These are phyloP conservation scores for Drosophila willistoni DNA, from an alignment of 1,140 invertebrate genomes.

Conservation along the genomic window DNA sequence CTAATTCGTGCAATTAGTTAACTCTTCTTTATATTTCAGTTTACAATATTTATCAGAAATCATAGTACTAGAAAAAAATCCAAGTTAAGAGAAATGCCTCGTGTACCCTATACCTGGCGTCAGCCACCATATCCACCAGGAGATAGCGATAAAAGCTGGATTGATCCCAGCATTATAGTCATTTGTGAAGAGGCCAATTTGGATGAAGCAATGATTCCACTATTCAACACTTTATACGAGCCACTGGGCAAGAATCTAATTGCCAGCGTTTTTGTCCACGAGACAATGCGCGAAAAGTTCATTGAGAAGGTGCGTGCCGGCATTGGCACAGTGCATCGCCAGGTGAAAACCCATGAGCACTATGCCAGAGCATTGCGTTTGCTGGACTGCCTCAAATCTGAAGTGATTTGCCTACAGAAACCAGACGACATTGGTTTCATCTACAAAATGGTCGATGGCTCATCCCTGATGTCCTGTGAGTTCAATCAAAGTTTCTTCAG, in stretches of 20 bases:
- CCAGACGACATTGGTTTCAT: slow-evolving; percentile 43
- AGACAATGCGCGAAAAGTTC: slow-evolving; percentile 49
- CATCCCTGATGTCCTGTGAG: slow-evolving; percentile 51
- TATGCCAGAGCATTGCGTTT: slow-evolving; percentile 29
- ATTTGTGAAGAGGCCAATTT: slow-evolving; percentile 39
- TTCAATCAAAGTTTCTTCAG: slow-evolving; percentile 60
- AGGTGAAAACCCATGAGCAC: slow-evolving; percentile 33
- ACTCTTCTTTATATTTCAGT: neutral
- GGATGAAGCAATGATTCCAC: slow-evolving; percentile 32
- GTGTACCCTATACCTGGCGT: slow-evolving; percentile 51
- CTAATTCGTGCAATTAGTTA: neutral
- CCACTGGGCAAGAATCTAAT: slow-evolving; percentile 37
- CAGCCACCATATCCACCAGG: slow-evolving; percentile 48
- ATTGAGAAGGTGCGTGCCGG: slow-evolving; percentile 22
- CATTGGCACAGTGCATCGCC: slow-evolving; percentile 42
- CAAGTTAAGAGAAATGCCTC: slow-evolving; percentile 21
- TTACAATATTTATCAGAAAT: no score
- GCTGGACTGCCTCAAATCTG: slow-evolving; percentile 46
- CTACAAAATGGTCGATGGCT: slow-evolving; percentile 40
- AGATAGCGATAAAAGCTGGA: slow-evolving; percentile 52
- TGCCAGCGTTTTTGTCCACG: slow-evolving; percentile 54
- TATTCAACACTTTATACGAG: slow-evolving; percentile 34
- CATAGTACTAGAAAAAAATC: no score
- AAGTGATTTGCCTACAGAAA: slow-evolving; percentile 31
- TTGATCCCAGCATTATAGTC: slow-evolving; percentile 48